These are phyloP conservation scores for Parauchenoglanis ngamensis DNA, from an alignment of 2,797 vertebrate genomes.

Conservation along the genomic window DNA sequence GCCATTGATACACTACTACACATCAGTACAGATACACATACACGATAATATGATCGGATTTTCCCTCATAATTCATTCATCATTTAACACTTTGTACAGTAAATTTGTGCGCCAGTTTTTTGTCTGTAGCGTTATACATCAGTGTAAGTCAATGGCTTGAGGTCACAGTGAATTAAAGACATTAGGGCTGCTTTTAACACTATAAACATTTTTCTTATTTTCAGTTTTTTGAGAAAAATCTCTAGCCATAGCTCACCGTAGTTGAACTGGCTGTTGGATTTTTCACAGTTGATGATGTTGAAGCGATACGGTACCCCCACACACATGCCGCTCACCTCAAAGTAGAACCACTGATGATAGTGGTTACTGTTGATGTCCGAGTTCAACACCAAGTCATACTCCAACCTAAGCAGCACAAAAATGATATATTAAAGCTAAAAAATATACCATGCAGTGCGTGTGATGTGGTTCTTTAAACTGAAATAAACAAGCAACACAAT, in stretches of 20 bases:
- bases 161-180: background rate
- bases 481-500: background rate
- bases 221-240: background rate
- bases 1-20: background rate
- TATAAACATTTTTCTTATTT: background rate
- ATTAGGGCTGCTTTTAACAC: background rate
- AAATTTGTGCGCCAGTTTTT: background rate
- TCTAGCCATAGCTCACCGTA: constrained; percentile 83
- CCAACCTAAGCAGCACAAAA: constrained; percentile 76
- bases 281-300: constrained; percentile 99
- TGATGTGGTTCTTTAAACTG: background rate
- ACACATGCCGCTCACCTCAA: constrained; percentile 96
- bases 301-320: constrained; percentile 87
- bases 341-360: constrained; percentile 99
- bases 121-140: background rate
- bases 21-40: background rate
- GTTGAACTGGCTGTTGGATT: constrained; percentile 99
- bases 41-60: background rate
- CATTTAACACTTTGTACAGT: background rate
- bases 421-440: background rate
- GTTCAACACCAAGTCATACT: constrained; percentile 97
- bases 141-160: background rate
- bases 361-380: constrained; percentile 99
- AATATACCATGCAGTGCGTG: background rate
- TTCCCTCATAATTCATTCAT: background rate